Base-by-base conservation (phyloP, 2,797 vertebrate species). In the Syngnathus acus region DNA sequence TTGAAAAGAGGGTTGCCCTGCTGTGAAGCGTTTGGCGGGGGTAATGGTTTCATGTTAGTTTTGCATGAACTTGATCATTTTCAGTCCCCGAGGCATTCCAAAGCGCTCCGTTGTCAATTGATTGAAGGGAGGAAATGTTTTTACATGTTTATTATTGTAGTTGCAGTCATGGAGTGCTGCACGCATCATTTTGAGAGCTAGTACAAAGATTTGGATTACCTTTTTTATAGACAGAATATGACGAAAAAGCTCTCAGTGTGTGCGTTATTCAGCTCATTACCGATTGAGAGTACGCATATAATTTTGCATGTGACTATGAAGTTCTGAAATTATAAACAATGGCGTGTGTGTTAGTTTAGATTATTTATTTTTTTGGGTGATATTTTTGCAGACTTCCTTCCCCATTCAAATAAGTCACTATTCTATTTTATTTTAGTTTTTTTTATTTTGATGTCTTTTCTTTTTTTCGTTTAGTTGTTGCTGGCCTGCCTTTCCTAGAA, bases 21-120 rank as follows among this genome's bases (percentile, higher is more conserved):
- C 84, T 91, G 89, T 61, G 78, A 77, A 73, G 85, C 82, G 74
- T 79, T 78, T 80, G 71, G 70, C 11, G 62, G 76, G 50, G 66
- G 54, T 88, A 85, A 78, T 87, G 85, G 87, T 79, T 51, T 51
- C 50, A 51, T 51, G 84, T 84, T 82, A 84, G 86, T 76, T 82
- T 72, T 85, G 77, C 76, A 83, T 84, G 83, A 82, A 83, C 79
- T 82, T 74, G 73, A 79, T 83, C 80, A 80, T 83, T 78, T 83
- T 77, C 16, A 62, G 57, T 75, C 65, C 72, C 65, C 54, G 74
- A 75, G 69, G 75, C 71, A 38, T 53, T 9, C 50, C 37, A 69
- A 63, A 76, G 71, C 65, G 54, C 66, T 60, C 40, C 65, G 74
- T 70, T 65, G 81, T 81, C 68, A 68, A 58, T 38, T 61, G n/a